Evolutionary conservation across 2,888 invertebrate genomes (phyloP).

Genomic region (Tetheella fluctuosa): DNA sequence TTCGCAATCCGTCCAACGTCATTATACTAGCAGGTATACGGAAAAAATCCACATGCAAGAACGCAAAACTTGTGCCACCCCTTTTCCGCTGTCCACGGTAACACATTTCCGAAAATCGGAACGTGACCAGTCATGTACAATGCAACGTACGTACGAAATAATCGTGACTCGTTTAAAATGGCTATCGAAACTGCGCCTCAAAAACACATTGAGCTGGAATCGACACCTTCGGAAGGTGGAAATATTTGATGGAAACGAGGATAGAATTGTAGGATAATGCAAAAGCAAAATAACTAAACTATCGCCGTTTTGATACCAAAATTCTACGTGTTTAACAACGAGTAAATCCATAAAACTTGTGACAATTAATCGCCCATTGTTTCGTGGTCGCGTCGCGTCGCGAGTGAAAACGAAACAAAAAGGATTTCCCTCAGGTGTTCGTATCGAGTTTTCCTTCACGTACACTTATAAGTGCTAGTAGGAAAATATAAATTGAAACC

Average conservation of each 20-base stretch:
- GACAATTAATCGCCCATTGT: constrained; percentile 3
- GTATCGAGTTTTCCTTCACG: neutral
- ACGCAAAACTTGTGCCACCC: constrained; percentile 31
- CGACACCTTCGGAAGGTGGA: constrained; percentile 18
- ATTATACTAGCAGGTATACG: too few species aligned
- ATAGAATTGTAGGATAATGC: neutral
- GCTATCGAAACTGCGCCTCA: constrained; percentile 25
- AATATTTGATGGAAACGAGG: neutral
- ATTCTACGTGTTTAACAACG: neutral
- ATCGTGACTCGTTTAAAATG: constrained; percentile 38
- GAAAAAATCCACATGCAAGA: constrained; percentile 48
- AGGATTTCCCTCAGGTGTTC: too few species aligned
- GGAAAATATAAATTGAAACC: constrained; percentile 3
- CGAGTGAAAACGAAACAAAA: neutral
- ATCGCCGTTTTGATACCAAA: neutral
- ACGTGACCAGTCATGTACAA: constrained; percentile 45
- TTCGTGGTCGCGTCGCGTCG: neutral
- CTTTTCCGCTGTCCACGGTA: constrained; percentile 41
- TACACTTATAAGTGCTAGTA: neutral
- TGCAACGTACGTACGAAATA: constrained; percentile 45
- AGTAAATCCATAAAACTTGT: neutral
- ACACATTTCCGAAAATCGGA: constrained; percentile 45
- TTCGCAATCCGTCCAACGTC: constrained; percentile 60
- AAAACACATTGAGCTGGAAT: constrained; percentile 26
- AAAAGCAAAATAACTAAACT: neutral